These are phyloP conservation scores for Coleophora flavipennella DNA, from an alignment of 2,888 invertebrate genomes.

Conservation along the genomic window DNA sequence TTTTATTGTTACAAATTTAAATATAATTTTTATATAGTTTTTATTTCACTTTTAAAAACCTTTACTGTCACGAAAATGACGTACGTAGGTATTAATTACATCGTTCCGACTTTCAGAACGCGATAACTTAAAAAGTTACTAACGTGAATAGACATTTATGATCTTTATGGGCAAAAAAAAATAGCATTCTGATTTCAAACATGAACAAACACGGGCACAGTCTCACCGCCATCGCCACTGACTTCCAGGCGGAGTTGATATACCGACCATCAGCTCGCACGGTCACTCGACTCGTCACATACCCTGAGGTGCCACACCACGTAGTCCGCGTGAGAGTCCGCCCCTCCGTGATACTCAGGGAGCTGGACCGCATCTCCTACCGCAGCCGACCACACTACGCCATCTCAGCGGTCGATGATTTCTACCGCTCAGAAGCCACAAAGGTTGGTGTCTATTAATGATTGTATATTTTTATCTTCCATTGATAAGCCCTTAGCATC, in stretches of 20 bases:
- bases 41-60: too few species aligned
- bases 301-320: slow-evolving; percentile 71
- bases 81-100: too few species aligned
- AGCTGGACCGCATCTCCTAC: slow-evolving; percentile 79
- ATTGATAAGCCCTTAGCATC: too few species aligned
- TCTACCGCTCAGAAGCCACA: slow-evolving; percentile 82
- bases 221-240: neutral
- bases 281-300: slow-evolving; percentile 74
- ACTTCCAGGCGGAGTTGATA: slow-evolving; percentile 54
- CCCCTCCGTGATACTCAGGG: slow-evolving; percentile 77
- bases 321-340: slow-evolving; percentile 73
- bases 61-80: too few species aligned
- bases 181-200: too few species aligned
- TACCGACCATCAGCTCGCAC: slow-evolving; percentile 61
- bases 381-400: slow-evolving; percentile 74
- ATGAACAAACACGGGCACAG: neutral
- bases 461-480: neutral
- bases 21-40: too few species aligned
- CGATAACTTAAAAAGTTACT: too few species aligned
- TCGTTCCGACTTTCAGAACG: too few species aligned
- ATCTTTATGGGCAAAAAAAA: too few species aligned
- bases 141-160: too few species aligned
- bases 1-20: too few species aligned
- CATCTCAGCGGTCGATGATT: slow-evolving; percentile 80
- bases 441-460: slow-evolving; percentile 66